Evolutionary conservation across 2,888 invertebrate genomes (phyloP).

Genomic region (Lasioglossum oenotherae): DNA sequence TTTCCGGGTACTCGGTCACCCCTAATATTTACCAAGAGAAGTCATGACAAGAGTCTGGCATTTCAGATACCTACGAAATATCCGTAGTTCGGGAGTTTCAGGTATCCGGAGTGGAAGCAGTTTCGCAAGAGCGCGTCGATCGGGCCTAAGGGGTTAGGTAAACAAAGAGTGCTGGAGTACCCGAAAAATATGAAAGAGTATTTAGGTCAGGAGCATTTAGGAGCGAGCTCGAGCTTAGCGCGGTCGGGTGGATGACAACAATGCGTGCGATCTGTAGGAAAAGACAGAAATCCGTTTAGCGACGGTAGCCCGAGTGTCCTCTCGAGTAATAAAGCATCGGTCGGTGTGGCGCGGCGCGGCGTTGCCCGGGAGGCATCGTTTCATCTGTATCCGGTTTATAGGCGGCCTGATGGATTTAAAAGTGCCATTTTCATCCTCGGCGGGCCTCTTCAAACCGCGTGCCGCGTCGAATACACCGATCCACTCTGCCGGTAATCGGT

Average conservation of each 20-base stretch:
- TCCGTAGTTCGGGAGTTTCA: no score
- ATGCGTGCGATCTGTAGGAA: slow-evolving; percentile 52
- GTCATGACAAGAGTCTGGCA: no score
- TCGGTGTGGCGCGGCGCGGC: slow-evolving; percentile 23
- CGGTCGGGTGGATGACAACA: slow-evolving; percentile 42
- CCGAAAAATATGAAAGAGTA: neutral
- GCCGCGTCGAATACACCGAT: slow-evolving; percentile 60
- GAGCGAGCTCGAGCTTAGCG: neutral
- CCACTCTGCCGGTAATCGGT: slow-evolving; percentile 66
- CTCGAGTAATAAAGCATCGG: slow-evolving; percentile 54
- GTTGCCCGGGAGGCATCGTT: slow-evolving; percentile 32
- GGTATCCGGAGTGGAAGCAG: neutral
- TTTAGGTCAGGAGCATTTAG: slow-evolving; percentile 4
- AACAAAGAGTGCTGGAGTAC: neutral
- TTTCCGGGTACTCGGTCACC: no score
- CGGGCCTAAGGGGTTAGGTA: neutral
- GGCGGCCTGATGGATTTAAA: slow-evolving; percentile 72
- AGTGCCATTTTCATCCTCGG: slow-evolving; percentile 68
- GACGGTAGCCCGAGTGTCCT: slow-evolving; percentile 70
- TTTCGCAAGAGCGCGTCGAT: neutral
- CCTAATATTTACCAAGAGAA: no score
- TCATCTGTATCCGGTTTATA: slow-evolving; percentile 68
- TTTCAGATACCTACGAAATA: neutral
- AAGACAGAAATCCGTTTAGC: slow-evolving; percentile 73
- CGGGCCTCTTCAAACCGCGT: slow-evolving; percentile 65